These are phyloP conservation scores for Parazoanthus darwini DNA, from an alignment of 92 coral and sea anemone genomes.

Conservation along the genomic window DNA sequence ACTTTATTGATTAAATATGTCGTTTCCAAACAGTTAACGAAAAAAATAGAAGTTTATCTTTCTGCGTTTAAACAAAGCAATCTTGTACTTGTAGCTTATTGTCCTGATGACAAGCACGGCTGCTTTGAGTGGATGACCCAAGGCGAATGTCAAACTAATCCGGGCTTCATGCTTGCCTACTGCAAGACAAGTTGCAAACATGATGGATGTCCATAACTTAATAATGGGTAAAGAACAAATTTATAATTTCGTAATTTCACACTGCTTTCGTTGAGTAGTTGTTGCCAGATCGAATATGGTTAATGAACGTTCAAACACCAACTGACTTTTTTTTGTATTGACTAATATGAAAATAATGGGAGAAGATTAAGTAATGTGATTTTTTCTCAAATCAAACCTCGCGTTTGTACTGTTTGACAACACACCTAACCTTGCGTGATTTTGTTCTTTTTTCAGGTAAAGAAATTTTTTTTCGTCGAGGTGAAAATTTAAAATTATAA, in stretches of 20 bases:
- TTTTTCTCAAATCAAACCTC: too few species aligned
- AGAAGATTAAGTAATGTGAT: too few species aligned
- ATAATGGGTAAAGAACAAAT: neutral
- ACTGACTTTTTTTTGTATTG: too few species aligned
- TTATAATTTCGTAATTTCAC: too few species aligned
- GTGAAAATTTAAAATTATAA: neutral
- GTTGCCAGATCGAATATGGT: too few species aligned
- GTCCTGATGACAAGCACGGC: constrained; percentile 27
- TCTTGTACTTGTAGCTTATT: constrained; percentile 13
- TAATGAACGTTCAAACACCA: too few species aligned
- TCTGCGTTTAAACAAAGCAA: too few species aligned
- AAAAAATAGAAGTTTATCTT: too few species aligned
- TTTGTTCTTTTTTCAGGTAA: neutral
- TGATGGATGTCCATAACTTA: constrained; percentile 17
- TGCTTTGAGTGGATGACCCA: constrained; percentile 33
- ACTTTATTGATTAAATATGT: too few species aligned
- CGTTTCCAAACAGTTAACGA: too few species aligned
- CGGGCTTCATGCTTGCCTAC: constrained; percentile 26
- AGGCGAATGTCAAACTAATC: constrained; percentile 17
- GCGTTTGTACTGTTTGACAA: neutral
- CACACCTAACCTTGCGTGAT: neutral
- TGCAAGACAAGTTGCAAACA: constrained; percentile 38
- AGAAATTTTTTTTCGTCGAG: neutral
- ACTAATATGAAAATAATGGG: too few species aligned
- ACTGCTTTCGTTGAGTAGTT: too few species aligned